A percentile compares a stretch with the other conserved stretches of the same genome.
Conservation (phyloP, 2,113 vertebrate species). For the Myrmecophaga tridactyla region DNA sequence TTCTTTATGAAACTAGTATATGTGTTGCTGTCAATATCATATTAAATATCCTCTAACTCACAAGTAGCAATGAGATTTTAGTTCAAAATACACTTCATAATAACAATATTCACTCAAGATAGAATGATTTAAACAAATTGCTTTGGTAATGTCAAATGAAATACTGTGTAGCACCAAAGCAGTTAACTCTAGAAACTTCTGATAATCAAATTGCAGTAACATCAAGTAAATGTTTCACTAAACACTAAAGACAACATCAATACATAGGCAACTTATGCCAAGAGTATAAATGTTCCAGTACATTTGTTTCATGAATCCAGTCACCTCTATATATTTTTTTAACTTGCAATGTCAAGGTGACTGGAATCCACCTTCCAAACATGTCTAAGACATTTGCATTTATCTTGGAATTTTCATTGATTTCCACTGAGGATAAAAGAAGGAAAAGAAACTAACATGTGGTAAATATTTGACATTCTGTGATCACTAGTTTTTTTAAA, state of each 20-base stretch:
- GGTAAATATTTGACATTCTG: neutral
- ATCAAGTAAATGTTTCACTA: neutral
- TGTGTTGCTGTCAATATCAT: neutral
- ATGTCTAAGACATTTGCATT: neutral
- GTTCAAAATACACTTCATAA: neutral
- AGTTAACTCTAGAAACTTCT: neutral
- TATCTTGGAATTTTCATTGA: neutral
- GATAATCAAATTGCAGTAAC: neutral
- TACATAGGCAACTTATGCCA: neutral
- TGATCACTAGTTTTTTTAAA: neutral
- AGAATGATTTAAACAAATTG: neutral
- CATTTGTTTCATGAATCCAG: neutral
- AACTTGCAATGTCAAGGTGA: neutral
- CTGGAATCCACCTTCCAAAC: neutral
- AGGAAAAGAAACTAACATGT: neutral
- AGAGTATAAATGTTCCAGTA: neutral
- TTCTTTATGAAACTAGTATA: neutral
- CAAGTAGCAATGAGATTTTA: neutral
- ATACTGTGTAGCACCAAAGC: neutral
- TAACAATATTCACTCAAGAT: neutral
- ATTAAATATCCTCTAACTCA: neutral
- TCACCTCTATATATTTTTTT: neutral
- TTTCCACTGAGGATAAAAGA: neutral
- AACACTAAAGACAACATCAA: neutral
- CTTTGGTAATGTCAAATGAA: neutral